Conservation (phyloP, 2,113 vertebrate genomes). For the Corythaixoides concolor region DNA sequence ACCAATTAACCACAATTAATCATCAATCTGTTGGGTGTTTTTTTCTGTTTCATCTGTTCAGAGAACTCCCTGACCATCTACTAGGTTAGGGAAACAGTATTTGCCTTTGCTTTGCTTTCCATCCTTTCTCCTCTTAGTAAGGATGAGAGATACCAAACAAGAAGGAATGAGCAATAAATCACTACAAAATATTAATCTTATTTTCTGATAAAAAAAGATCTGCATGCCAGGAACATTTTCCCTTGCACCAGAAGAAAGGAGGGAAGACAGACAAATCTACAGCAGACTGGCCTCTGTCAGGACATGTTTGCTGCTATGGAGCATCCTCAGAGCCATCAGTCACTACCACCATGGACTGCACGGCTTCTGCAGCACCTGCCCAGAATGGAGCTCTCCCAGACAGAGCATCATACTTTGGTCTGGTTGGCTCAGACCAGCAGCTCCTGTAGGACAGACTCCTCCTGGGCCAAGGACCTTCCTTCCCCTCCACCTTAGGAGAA, state of each 20-base stretch:
- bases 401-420: neutral
- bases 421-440: neutral
- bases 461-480: neutral
- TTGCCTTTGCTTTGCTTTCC: neutral
- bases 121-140: neutral
- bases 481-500: neutral
- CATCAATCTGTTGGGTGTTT: neutral
- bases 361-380: neutral
- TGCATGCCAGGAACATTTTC: neutral
- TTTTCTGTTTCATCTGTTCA: neutral
- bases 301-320: rapidly evolving
- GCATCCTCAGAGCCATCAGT: neutral
- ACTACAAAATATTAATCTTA: neutral
- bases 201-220: neutral
- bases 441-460: neutral
- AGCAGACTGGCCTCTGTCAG: neutral
- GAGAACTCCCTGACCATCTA: neutral
- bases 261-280: neutral
- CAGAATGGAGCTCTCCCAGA: neutral
- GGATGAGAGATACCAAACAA: neutral
- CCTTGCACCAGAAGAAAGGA: neutral
- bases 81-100: neutral
- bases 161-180: neutral
- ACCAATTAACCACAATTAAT: neutral
- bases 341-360: neutral